Conservation (phyloP, 2,113 vertebrate species). For the Amblyornis subalaris region DNA sequence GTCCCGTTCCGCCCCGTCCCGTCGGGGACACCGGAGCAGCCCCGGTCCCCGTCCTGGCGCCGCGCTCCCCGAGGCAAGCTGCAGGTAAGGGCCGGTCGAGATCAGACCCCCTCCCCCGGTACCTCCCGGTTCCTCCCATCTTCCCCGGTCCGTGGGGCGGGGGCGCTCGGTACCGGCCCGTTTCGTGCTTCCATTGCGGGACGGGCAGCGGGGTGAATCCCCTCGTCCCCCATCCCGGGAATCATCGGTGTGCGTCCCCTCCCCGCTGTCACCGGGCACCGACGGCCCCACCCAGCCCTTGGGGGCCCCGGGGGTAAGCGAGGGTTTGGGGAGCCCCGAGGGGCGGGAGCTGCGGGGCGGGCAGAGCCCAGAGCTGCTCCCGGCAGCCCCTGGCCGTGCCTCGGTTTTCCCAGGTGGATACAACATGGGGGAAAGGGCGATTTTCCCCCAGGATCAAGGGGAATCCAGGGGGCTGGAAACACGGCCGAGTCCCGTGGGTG, state of each 20-base stretch:
- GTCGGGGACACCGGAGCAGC: neutral
- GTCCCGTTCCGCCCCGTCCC: neutral
- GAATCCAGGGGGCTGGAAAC: neutral
- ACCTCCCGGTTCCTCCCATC: neutral
- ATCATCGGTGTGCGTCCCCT: fast-evolving
- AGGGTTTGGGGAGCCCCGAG: neutral
- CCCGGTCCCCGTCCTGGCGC: neutral
- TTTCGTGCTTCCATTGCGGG: neutral
- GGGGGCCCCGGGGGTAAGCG: neutral
- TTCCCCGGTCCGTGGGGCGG: neutral
- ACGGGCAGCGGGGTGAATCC: neutral
- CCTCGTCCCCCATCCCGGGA: neutral
- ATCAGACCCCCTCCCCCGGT: neutral
- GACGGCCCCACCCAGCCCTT: neutral
- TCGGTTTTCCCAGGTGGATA: neutral
- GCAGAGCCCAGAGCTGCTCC: neutral
- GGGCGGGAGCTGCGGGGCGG: neutral
- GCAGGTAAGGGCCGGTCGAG: constrained; percentile 15
- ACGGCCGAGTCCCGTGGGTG: fast-evolving
- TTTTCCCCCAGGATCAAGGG: fast-evolving
- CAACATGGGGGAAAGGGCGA: neutral
- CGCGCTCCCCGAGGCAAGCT: neutral
- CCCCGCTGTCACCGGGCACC: neutral
- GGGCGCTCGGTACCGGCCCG: neutral
- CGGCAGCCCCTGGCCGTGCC: neutral